Evolutionary conservation across 1,140 invertebrate species (phyloP).

Genomic region (Zaprionus vittiger): DNA sequence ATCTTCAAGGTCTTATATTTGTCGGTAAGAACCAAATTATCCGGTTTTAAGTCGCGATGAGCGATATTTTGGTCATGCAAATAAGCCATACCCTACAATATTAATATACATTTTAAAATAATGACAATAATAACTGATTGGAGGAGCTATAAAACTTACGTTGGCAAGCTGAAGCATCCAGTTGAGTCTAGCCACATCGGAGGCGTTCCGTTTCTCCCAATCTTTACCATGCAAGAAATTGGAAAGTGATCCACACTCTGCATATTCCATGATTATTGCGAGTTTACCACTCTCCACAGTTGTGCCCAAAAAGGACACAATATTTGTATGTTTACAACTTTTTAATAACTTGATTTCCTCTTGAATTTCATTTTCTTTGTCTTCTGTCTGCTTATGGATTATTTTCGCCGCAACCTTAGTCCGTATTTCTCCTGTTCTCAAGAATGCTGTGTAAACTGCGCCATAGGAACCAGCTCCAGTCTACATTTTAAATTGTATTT

Average conservation of each 20-base stretch:
- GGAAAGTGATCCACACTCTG: conserved; percentile 4
- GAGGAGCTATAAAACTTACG: background rate
- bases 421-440: too few relatives aligned
- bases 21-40: background rate
- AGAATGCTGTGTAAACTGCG: too few relatives aligned
- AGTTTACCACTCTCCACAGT: background rate
- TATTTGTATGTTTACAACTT: background rate
- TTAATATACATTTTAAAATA: background rate
- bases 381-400: too few relatives aligned
- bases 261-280: background rate
- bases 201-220: background rate
- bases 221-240: background rate
- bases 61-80: background rate
- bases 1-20: background rate
- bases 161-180: conserved; percentile 9
- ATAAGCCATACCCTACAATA: background rate
- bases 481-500: too few relatives aligned
- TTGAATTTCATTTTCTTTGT: background rate
- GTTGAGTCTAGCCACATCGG: background rate
- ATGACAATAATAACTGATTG: too few relatives aligned
- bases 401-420: too few relatives aligned
- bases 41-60: background rate
- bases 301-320: background rate
- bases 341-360: background rate
- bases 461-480: too few relatives aligned